Evolutionary conservation across 2,797 vertebrate genomes (phyloP).

Genomic region (Labroides dimidiatus): DNA sequence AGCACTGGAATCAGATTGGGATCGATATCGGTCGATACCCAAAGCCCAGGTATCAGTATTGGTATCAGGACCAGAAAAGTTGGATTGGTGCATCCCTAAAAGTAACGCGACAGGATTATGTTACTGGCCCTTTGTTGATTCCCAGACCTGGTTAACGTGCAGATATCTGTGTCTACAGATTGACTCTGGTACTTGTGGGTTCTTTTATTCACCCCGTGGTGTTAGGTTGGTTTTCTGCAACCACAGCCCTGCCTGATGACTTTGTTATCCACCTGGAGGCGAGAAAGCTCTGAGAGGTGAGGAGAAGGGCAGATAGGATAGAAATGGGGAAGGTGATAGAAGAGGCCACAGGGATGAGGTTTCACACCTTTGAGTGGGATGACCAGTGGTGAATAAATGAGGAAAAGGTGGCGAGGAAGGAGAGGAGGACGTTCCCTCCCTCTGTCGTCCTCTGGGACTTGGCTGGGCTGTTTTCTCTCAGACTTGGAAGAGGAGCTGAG

Average conservation of each 20-base stretch:
- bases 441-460: conserved; percentile 53
- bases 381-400: conserved; percentile 52
- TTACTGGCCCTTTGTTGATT: neutral
- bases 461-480: conserved; percentile 61
- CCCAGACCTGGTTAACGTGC: too few species aligned
- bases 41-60: too few species aligned
- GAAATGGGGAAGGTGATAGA: conserved; percentile 29
- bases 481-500: conserved; percentile 29
- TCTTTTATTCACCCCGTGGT: neutral
- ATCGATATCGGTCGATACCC: too few species aligned
- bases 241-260: conserved; percentile 22
- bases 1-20: too few species aligned
- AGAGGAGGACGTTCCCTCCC: conserved; percentile 26
- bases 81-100: too few species aligned
- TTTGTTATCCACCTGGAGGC: conserved; percentile 32
- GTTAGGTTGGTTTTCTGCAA: conserved; percentile 23
- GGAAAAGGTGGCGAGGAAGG: conserved; percentile 46
- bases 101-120: too few species aligned
- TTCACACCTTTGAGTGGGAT: conserved; percentile 48
- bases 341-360: conserved; percentile 33
- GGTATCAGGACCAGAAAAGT: too few species aligned
- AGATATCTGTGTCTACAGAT: neutral
- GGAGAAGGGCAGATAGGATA: conserved; percentile 21
- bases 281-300: conserved; percentile 34
- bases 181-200: neutral